Evolutionary conservation across 2,888 invertebrate species (phyloP).

Genomic region (Elysia crispata): DNA sequence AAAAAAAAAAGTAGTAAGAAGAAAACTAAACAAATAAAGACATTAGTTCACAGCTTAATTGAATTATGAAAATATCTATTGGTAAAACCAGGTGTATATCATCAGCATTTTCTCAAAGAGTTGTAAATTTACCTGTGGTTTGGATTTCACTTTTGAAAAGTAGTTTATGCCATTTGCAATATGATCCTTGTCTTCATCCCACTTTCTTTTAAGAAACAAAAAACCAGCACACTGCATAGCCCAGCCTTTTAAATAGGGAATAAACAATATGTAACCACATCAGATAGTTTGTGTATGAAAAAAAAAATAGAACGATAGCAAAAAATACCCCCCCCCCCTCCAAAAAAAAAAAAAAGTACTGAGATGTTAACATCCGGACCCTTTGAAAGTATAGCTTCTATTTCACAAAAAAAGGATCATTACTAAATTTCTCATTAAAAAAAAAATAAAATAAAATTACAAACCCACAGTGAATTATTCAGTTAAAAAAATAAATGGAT

Average conservation of each 20-base stretch:
- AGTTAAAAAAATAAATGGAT: no score
- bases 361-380: no score
- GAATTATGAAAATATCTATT: background rate
- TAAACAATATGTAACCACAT: no score
- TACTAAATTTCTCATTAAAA: no score
- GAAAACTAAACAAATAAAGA: background rate
- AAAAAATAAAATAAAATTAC: background rate
- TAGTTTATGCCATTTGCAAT: slow-evolving; percentile 86
- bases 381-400: no score
- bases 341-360: no score
- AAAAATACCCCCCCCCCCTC: no score
- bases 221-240: slow-evolving; percentile 93
- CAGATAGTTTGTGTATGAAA: no score
- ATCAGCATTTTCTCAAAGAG: background rate
- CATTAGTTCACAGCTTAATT: background rate
- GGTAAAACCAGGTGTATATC: background rate
- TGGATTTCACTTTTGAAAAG: slow-evolving; percentile 83
- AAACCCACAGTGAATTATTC: no score
- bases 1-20: background rate
- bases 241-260: slow-evolving; percentile 80
- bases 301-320: no score
- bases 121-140: slow-evolving; percentile 77
- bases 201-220: slow-evolving; percentile 89
- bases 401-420: no score
- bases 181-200: slow-evolving; percentile 84